phyloP scores from a whole-genome alignment of 2,888 invertebrate species.

The Caprella mutica region DNA sequence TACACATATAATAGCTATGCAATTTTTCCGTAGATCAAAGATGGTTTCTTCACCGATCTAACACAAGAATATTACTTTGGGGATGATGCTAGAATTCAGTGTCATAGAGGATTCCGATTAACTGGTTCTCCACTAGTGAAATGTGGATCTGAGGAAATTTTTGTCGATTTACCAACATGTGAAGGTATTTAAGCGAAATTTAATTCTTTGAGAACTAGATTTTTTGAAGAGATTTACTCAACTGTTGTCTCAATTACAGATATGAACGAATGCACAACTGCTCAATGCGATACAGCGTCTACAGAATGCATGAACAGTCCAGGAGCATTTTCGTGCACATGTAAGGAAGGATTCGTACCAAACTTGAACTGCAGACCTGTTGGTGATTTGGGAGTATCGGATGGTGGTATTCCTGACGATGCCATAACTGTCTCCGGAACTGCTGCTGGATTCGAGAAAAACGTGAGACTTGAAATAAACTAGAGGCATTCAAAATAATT shows the following conservation, averaged over 20 bases:
- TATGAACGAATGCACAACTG: slow-evolving; percentile 77
- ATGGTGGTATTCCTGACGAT: slow-evolving; percentile 80
- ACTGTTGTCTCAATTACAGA: slow-evolving; percentile 45
- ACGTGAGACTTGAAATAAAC: too few species aligned
- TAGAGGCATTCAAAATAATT: too few species aligned
- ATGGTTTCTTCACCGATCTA: slow-evolving; percentile 73
- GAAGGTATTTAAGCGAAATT: slow-evolving; percentile 47
- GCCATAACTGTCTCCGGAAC: slow-evolving; percentile 72
- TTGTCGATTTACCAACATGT: slow-evolving; percentile 72
- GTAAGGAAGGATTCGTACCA: slow-evolving; percentile 67
- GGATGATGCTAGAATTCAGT: slow-evolving; percentile 83
- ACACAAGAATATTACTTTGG: slow-evolving; percentile 66
- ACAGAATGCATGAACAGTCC: slow-evolving; percentile 81
- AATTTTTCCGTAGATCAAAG: slow-evolving; percentile 51
- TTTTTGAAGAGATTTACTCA: background rate
- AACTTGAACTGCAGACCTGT: slow-evolving; percentile 81
- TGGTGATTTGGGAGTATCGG: slow-evolving; percentile 73
- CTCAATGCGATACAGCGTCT: slow-evolving; percentile 78
- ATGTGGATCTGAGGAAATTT: slow-evolving; percentile 72
- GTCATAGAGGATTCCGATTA: slow-evolving; percentile 77
- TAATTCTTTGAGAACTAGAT: slow-evolving; percentile 9
- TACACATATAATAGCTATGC: slow-evolving; percentile 1
- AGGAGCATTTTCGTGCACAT: slow-evolving; percentile 74
- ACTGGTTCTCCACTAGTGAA: slow-evolving; percentile 65
- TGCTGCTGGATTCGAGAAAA: slow-evolving; percentile 69